Evolutionary conservation across 2,888 invertebrate species (phyloP), one percentile per base, ranked within the genome.

Genomic region (Brachyptera risi): DNA sequence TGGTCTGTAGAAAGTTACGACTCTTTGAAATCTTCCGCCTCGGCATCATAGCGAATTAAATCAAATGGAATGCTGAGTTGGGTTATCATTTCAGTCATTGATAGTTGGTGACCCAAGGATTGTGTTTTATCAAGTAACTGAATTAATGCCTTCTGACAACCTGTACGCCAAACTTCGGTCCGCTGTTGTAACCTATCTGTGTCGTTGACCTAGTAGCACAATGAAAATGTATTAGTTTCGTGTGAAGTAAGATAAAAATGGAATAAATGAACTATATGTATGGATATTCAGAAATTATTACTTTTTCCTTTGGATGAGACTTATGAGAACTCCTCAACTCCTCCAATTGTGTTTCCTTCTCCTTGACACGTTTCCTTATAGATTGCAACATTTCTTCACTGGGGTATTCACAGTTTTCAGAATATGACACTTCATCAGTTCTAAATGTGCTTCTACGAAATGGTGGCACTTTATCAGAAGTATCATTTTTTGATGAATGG

Each of bases 41-140:
- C 54, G 19, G 54, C 5, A 54, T 54, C 37, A 35, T 37, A 54
- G 11, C n/a, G 17, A 13, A 54, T 17, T 35, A 54, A 17, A 37
- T 54, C 21, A n/a, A 21, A 23, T 3, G 54, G 54, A 54, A 54
- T 54, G 4, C 37, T n/a, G 23, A 54, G 38, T 37, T 54, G 17
- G 9, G 4, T 19, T 19, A 54, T 31, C 35, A 54, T 21, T 23
- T 54, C 54, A 23, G 54, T n/a, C 19, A 54, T 37, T 37, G 54
- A 37, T 15, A 37, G 35, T 54, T 54, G 19, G 2, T 19, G 17
- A 17, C 54, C 54, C 35, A 54, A 37, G 7, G 54, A 19, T 37
- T 19, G 35, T 11, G 54, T 54, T 37, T 54, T 54, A 15, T 54
- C 54, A 23, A 21, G 54, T 19, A 54, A 38, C 37, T 35, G 37